Evolutionary conservation across 2,888 invertebrate species (phyloP).

Genomic region (Himalopsyche japonica): DNA sequence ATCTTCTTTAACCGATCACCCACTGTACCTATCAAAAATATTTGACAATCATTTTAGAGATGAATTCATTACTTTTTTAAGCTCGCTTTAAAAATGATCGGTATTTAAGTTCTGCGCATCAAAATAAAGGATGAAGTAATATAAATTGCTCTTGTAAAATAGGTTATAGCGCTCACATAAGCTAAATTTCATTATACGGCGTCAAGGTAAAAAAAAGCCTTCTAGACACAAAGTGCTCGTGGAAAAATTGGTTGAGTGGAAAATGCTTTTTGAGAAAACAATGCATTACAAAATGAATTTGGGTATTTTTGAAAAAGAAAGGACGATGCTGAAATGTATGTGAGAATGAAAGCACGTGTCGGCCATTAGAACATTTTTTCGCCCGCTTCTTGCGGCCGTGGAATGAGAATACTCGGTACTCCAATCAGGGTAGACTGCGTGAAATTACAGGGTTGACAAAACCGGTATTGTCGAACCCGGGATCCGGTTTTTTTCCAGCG

Average conservation of each 20-base stretch:
- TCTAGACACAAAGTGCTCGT: background rate
- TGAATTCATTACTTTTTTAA: too few relatives aligned
- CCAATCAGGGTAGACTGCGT: background rate
- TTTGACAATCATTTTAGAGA: too few relatives aligned
- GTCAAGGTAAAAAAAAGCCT: background rate
- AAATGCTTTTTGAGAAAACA: slow-evolving; percentile 1
- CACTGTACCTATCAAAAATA: too few relatives aligned
- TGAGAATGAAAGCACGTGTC: background rate
- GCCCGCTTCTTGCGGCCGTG: background rate
- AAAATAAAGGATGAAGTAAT: background rate
- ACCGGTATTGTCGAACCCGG: too few relatives aligned
- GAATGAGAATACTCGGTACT: background rate
- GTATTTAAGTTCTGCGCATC: background rate
- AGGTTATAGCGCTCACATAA: background rate
- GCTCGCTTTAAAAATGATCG: too few relatives aligned
- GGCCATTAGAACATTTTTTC: background rate
- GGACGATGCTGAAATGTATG: background rate
- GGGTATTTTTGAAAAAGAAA: background rate
- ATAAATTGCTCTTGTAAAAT: background rate
- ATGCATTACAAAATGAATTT: background rate
- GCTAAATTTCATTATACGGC: background rate
- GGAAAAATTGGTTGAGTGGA: background rate
- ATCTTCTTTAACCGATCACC: too few relatives aligned
- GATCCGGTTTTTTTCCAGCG: too few relatives aligned
- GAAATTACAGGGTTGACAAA: too few relatives aligned